Evolutionary conservation across 2,797 vertebrate species (phyloP).

Genomic region (Neosilurus mollespiculum): DNA sequence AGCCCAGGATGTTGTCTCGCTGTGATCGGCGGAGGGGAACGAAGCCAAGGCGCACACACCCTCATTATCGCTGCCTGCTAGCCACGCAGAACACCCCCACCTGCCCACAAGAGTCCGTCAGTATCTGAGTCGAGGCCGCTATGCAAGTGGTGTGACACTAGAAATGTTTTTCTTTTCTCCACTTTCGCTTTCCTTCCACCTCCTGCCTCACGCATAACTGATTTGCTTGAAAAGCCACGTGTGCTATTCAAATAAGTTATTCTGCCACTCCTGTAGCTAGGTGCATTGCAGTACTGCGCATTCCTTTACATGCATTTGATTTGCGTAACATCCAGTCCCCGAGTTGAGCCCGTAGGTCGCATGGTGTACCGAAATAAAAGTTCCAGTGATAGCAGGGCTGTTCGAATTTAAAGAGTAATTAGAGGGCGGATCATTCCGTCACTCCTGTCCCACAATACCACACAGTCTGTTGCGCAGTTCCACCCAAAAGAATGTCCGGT

Average conservation of each 20-base stretch:
- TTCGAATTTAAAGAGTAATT: slow-evolving; percentile 50
- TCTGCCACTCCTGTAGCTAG: neutral
- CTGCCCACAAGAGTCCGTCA: slow-evolving; percentile 46
- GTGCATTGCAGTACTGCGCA: neutral
- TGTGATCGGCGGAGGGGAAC: slow-evolving; percentile 51
- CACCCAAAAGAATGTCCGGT: slow-evolving; percentile 58
- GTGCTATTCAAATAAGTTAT: slow-evolving; percentile 31
- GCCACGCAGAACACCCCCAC: slow-evolving; percentile 74
- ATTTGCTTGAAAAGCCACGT: slow-evolving; percentile 13
- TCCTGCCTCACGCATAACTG: neutral
- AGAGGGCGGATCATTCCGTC: slow-evolving; percentile 61
- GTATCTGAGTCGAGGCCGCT: neutral
- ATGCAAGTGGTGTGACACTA: neutral
- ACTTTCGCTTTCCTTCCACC: neutral
- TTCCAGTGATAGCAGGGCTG: neutral
- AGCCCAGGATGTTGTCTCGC: slow-evolving; percentile 48
- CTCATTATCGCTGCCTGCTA: slow-evolving; percentile 72
- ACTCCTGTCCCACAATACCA: slow-evolving; percentile 57
- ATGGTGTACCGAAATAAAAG: neutral
- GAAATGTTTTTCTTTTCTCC: neutral
- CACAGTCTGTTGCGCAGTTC: slow-evolving; percentile 48
- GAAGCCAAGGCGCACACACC: slow-evolving; percentile 47
- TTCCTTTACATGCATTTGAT: neutral
- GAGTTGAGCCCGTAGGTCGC: neutral
- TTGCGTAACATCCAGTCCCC: slow-evolving; percentile 26